A percentile compares a stretch with the other conserved stretches of the same genome.
Conservation (phyloP, 2,113 vertebrate species). For the Condylura cristata region DNA sequence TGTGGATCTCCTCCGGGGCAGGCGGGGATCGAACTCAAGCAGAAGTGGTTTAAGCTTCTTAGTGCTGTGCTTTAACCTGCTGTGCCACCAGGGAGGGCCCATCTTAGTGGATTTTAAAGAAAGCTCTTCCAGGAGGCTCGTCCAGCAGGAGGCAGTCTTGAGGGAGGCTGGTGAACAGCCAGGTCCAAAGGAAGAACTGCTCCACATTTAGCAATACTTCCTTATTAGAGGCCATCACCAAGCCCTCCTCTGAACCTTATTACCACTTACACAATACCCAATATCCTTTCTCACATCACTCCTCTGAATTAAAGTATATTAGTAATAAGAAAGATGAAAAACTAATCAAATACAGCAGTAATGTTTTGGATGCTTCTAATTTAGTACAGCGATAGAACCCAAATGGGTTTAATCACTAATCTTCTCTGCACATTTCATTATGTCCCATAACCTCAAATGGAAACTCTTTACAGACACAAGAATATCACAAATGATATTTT, state of each 20-base stretch:
- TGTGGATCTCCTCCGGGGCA: too few species aligned
- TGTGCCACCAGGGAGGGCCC: too few species aligned
- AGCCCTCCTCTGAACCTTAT: neutral
- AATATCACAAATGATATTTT: conserved; percentile 40
- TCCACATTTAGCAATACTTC: neutral
- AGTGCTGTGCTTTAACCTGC: too few species aligned
- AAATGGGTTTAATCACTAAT: conserved; percentile 5
- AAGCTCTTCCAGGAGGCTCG: neutral
- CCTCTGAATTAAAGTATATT: neutral
- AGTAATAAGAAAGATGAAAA: neutral
- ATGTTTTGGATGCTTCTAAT: neutral
- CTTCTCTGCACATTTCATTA: neutral
- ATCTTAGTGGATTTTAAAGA: conserved; percentile 26
- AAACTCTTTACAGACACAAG: conserved; percentile 31
- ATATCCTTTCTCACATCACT: neutral
- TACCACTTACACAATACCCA: too few species aligned
- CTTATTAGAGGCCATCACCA: neutral
- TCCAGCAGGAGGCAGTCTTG: neutral
- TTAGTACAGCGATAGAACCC: neutral
- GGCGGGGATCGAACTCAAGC: too few species aligned
- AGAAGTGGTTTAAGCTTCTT: too few species aligned
- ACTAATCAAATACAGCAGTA: neutral
- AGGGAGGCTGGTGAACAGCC: neutral
- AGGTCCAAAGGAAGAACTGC: neutral
- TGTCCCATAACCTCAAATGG: neutral